Conservation (phyloP, 2,888 invertebrate genomes). For the Hydropsyche betteni region DNA sequence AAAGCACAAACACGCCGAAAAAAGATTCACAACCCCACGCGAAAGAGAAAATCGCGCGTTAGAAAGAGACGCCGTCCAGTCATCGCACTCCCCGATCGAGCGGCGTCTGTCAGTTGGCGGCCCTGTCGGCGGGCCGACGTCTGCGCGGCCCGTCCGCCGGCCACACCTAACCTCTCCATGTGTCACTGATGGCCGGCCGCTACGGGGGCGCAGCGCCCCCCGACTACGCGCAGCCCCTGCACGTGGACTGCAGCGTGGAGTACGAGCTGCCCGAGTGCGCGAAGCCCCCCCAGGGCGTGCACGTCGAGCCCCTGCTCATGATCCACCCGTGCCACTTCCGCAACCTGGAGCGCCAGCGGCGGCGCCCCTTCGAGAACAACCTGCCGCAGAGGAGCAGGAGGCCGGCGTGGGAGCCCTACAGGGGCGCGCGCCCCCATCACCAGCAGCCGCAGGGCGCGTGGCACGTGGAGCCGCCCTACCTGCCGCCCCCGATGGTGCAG, state of each 20-base stretch:
- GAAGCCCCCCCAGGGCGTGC: slow-evolving; percentile 74
- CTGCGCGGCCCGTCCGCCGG: not conserved
- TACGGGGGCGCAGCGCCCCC: slow-evolving; percentile 13
- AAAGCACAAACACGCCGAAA: too few relatives aligned
- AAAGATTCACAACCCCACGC: not conserved
- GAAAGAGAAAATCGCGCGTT: not conserved
- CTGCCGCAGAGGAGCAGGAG: slow-evolving; percentile 59
- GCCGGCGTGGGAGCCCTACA: slow-evolving; percentile 47
- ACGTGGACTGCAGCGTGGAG: slow-evolving; percentile 80
- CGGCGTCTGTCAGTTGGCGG: slow-evolving; percentile 4
- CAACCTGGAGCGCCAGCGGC: slow-evolving; percentile 74
- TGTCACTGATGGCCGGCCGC: slow-evolving; percentile 5
- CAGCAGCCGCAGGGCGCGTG: slow-evolving; percentile 42
- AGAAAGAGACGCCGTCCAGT: not conserved
- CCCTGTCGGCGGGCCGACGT: not conserved
- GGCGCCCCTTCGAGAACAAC: slow-evolving; percentile 76
- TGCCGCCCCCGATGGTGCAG: slow-evolving; percentile 42
- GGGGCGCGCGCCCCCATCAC: slow-evolving; percentile 10
- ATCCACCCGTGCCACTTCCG: slow-evolving; percentile 80
- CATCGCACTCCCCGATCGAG: not conserved
- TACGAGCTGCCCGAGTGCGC: slow-evolving; percentile 79
- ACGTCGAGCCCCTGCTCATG: slow-evolving; percentile 77
- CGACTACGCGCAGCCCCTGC: slow-evolving; percentile 73
- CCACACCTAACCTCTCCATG: not conserved
- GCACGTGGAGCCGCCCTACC: slow-evolving; percentile 42